phyloP scores from a whole-genome alignment of 2,797 vertebrate genomes.

The Jordanella pulchra region DNA sequence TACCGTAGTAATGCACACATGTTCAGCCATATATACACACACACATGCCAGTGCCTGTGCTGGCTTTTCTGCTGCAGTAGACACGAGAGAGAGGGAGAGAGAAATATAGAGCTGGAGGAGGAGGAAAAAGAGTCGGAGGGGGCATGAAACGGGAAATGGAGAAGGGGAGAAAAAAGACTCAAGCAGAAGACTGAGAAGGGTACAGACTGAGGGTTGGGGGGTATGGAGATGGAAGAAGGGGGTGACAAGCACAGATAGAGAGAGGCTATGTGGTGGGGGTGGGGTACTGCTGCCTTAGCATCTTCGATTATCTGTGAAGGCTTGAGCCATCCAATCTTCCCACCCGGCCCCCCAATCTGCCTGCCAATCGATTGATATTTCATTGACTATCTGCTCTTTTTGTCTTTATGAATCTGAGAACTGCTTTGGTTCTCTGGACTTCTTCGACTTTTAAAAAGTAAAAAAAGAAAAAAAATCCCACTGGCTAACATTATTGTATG shows the following conservation, averaged over 20 bases:
- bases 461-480: not conserved
- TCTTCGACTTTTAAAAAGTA: slow-evolving; percentile 1
- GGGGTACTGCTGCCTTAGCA: slow-evolving; percentile 63
- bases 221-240: slow-evolving; percentile 17
- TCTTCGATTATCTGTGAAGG: slow-evolving; percentile 72
- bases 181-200: slow-evolving; percentile 39
- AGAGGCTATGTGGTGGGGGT: slow-evolving; percentile 52
- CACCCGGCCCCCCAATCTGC: slow-evolving; percentile 13
- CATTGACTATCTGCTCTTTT: slow-evolving; percentile 69
- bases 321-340: slow-evolving; percentile 57
- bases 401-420: slow-evolving; percentile 27
- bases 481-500: slow-evolving; percentile 20
- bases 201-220: slow-evolving; percentile 11
- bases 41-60: slow-evolving; percentile 72
- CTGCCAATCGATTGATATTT: slow-evolving; percentile 69
- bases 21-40: slow-evolving; percentile 52
- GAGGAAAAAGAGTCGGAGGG: slow-evolving; percentile 53
- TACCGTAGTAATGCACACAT: slow-evolving; percentile 53
- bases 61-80: slow-evolving; percentile 80
- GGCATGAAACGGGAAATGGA: slow-evolving; percentile 58
- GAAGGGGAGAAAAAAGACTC: slow-evolving; percentile 50
- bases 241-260: slow-evolving; percentile 48
- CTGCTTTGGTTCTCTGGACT: not conserved
- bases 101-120: slow-evolving; percentile 54
- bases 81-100: slow-evolving; percentile 50